Evolutionary conservation across 2,888 invertebrate genomes (phyloP), one percentile per base, ranked within the genome.

Genomic region (Octonoba sinensis): DNA sequence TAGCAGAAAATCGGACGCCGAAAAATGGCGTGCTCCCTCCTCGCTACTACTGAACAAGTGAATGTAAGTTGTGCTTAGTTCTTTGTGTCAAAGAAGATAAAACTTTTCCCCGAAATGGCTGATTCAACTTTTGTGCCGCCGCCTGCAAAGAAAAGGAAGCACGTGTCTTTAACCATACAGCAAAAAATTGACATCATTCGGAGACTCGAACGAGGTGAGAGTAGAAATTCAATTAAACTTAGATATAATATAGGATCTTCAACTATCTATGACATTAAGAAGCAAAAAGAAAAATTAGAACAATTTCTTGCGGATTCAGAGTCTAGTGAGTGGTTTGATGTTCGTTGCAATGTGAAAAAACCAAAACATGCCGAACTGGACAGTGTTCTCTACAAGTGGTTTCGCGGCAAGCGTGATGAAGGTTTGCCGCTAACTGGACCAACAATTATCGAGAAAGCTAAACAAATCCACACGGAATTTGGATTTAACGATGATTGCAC

Each of bases 161-260:
- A 66, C n/a, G 8, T 22, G 8, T 24, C 66, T 18, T 66, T 66
- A 51, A 49, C 51, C 4, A 66, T 66, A 13, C 15, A 47, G 24
- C 22, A 66, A 51, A 66, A 66, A 49, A 49, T 66, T 18, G 13
- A 49, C 13, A 4, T 49, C 3, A 24, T 66, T 24, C 20, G 49
- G n/a, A 18, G n/a, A 3, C 66, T 66, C 20, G 49, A 66, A 24
- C 24, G 20, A 16, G 49, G 66, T 11, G 22, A 24, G 1, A 22
- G 49, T 12, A 49, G 47, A 16, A 24, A 16, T 22, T 24, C 22
- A n/a, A n/a, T 66, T n/a, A 49, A 24, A n/a, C 16, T 49, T 18
- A 66, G 16, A 11, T 66, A 49, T 15, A 24, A 47, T 51, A 22
- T 66, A 22, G 66, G 66, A n/a, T 66, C 66, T 18, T 66, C 66